Base-by-base conservation (phyloP, 2,797 vertebrate species). In the Pipistrellus pipistrellus region DNA sequence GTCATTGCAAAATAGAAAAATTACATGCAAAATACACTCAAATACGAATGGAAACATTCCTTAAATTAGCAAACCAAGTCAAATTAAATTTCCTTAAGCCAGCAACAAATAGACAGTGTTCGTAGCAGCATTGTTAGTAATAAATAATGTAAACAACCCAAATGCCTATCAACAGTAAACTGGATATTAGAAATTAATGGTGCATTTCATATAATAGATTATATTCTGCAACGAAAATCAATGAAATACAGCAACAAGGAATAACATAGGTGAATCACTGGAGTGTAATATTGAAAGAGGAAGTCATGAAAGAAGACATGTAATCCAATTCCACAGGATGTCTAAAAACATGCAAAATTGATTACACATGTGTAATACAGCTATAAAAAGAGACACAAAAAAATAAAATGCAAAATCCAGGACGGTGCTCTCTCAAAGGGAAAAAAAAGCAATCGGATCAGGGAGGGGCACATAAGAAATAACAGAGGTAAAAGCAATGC, bases 1-100 rank as follows among this genome's bases (percentile, higher is more conserved):
- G 12, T 41, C 71, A 66, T 13, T 83, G 73, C 75, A 94, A 92
- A 86, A 82, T 20, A 78, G 48, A 57, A 89, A 77, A 82, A 57
- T 66, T 62, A 76, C 6, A 84, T 46, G 21, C 8, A 68, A 89
- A 72, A 81, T 35, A 83, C 0, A 41, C 25, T 88, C 32, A 25
- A 85, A 59, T 38, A 71, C 18, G 17, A 17, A 64, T 9, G 30
- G 46, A 30, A 91, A 76, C 14, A 75, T 51, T 83, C 69, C 35
- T 73, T 89, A 64, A 66, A 38, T 21, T 23, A 91, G 66, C 27
- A 90, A 94, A 68, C 25, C 73, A 76, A 68, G 48, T 75, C 48
- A 72, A 90, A 76, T 55, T n/a, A 81, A 75, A 72, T 81, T 72
- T 76, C 38, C 89, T 41, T 59, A 72, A 87, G 41, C 0, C 4